Evolutionary conservation across 2,888 invertebrate genomes (phyloP), one percentile per base, ranked within the genome.

Genomic region (Mechanitis mazaeus): DNA sequence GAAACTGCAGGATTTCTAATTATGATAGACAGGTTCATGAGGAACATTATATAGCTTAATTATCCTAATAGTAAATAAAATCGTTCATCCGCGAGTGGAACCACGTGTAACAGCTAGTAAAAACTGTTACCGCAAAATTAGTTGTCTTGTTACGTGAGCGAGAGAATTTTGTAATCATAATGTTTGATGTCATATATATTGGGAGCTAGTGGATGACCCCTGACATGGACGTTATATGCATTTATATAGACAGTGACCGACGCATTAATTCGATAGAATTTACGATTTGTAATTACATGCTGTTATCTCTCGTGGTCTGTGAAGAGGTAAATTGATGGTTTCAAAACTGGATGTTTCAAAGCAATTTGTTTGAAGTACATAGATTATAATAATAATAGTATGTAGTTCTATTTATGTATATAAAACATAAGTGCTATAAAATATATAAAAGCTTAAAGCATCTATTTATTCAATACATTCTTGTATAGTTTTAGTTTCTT

Each of bases 141-240:
- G 74, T 75, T 72, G 71, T 73, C 72, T 71, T 70, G 79, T 87
- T 87, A 86, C 86, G 84, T 85, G 80, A 87, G 80, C 77, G 84
- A 85, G 80, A 87, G 80, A 77, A 83, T 87, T 87, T 88, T 84
- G 87, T 84, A 88, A 88, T 83, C 78, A 61, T 77, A 81, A 75
- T 79, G 74, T 78, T 78, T 84, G 86, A 86, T 88, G 87, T 86
- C 85, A 85, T 84, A 82, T 77, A 71, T 78, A 84, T 83, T 85
- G 84, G 82, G 77, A 78, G 76, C 69, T 84, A 85, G 87, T 83
- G 85, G 84, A 84, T 85, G 88, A 88, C 88, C 88, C 72, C 82
- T 88, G 86, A 86, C 88, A 85, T 77, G 76, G 78, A 80, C 79
- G 78, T 73, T 74, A 80, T 72, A 79, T 75, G 76, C 75, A 73